Percentiles rank a stretch among this genome's conserved stretches.
These are phyloP conservation scores for Anisognathus igniventris DNA, from an alignment of 2,797 vertebrate genomes.

Conservation along the genomic window DNA sequence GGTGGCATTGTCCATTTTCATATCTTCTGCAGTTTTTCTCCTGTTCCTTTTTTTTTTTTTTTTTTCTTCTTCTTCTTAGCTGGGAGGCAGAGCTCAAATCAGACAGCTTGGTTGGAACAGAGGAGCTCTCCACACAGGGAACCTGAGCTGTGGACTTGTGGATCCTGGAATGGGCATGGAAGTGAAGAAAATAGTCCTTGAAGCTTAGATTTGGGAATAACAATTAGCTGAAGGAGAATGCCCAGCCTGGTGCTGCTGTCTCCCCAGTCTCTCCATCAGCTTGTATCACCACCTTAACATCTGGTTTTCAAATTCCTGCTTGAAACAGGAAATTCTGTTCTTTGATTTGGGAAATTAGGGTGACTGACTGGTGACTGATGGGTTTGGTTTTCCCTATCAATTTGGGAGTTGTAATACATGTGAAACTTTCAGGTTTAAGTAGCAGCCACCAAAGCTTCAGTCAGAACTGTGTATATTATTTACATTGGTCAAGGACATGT, in stretches of 20 bases:
- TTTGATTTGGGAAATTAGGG: background rate
- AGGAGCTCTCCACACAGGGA: background rate
- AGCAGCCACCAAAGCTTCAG: background rate
- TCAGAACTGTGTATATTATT: background rate
- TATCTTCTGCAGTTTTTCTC: background rate
- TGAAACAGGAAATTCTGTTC: accelerated
- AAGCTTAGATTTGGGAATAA: background rate
- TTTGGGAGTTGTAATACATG: background rate
- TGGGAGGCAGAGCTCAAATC: background rate
- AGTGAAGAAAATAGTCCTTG: background rate
- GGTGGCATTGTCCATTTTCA: background rate
- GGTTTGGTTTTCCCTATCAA: background rate
- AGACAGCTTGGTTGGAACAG: background rate
- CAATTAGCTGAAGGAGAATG: background rate
- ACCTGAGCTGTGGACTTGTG: background rate
- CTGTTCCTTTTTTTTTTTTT: background rate
- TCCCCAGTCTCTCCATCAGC: background rate
- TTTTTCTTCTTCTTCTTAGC: background rate
- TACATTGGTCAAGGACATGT: background rate
- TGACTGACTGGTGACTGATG: background rate
- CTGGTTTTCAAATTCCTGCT: background rate
- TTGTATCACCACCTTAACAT: background rate
- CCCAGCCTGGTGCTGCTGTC: background rate
- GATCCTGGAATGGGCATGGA: background rate
- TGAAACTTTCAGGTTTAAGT: background rate